These are phyloP conservation scores for Hirudo medicinalis DNA, from an alignment of 1,140 invertebrate genomes.

Conservation along the genomic window DNA sequence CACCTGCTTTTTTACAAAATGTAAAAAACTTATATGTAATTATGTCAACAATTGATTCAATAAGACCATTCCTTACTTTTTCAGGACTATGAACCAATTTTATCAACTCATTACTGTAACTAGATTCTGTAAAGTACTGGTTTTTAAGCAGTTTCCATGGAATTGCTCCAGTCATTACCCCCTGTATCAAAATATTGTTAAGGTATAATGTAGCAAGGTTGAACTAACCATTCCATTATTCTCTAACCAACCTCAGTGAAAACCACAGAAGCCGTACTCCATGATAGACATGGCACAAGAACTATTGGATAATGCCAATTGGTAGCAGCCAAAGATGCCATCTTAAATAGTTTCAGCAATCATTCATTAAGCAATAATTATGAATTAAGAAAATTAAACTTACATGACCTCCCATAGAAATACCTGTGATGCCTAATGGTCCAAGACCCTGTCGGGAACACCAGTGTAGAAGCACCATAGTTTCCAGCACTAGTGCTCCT, in stretches of 20 bases:
- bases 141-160: constrained; percentile 79
- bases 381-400: background rate
- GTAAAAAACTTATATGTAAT: no score
- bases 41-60: no score
- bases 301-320: constrained; percentile 85
- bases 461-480: constrained; percentile 81
- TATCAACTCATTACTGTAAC: constrained; percentile 61
- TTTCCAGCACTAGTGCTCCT: constrained; percentile 84
- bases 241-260: constrained; percentile 63
- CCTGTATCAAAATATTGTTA: constrained; percentile 46
- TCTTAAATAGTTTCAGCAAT: constrained; percentile 48
- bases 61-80: constrained; percentile 10
- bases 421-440: constrained; percentile 81
- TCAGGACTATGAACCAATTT: constrained; percentile 53
- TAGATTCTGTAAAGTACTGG: constrained; percentile 71
- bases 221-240: background rate
- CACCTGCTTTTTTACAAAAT: no score
- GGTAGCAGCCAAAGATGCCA: constrained; percentile 87
- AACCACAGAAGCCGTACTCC: constrained; percentile 87
- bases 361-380: background rate
- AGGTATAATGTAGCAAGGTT: background rate
- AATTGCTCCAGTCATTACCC: constrained; percentile 84
- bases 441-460: constrained; percentile 69
- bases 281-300: constrained; percentile 84
- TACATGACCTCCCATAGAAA: constrained; percentile 99